Evolutionary conservation across 2,888 invertebrate genomes (phyloP), one percentile per base, ranked within the genome.

Genomic region (Lacanobia oleracea): DNA sequence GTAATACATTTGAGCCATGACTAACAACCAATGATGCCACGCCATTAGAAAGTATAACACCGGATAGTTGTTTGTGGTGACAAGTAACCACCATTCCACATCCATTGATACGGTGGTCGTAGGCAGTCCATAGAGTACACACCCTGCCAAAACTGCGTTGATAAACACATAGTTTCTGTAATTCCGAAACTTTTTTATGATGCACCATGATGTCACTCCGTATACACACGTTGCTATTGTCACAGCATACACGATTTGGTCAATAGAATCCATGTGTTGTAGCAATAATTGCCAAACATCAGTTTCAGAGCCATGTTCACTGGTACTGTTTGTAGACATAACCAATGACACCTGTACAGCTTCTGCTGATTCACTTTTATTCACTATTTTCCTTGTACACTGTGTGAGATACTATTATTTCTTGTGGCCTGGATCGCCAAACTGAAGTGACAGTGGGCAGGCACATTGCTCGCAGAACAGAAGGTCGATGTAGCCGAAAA

Each of bases 161-260:
- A 64, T 2, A 40, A 64, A 56, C 5, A 64, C 57, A 56, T 21
- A 64, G 9, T 56, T 64, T 54, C 18, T 54, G 7, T 64, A 56
- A 21, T 14, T 56, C 18, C 57, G 23, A 56, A 64, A 64, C 12
- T 64, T 56, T 8, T 23, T 40, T 1, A 64, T 18, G 9, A 56
- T 18, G 18, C 37, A 64, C 64, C 64, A 64, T 16, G 57, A 56
- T 8, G 6, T 14, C 12, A 23, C 5, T 23, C 64, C 57, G 14
- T 64, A 40, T 4, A 18, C 12, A 8, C 53, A 40, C 2, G 56
- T 14, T 1, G 5, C 8, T 23, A 64, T 4, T 1, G 57, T 23
- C 9, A 56, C 18, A 23, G 14, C 18, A 18, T 12, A 0, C 12
- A 40, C 37, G 8, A 23, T 40, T 2, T 2, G 5, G 1, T 8